Percentiles rank a stretch among this genome's conserved stretches.
Evolutionary conservation across 2,797 vertebrate species (phyloP).

Genomic region (Ceryle rudis): DNA sequence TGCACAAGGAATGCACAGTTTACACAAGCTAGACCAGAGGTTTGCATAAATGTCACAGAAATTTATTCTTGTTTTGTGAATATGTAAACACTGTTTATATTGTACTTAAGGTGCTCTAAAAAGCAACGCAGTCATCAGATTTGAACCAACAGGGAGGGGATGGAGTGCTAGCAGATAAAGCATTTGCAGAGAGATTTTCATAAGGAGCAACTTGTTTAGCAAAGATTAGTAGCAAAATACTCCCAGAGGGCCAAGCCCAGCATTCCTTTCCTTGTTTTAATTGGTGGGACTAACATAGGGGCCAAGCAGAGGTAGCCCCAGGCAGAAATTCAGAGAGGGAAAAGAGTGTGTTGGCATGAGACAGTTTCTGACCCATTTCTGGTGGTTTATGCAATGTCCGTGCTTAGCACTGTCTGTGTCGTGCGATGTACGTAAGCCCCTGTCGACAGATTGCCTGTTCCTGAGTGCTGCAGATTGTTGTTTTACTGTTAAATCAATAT

Average conservation of each 20-base stretch:
- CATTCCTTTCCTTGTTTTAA: not conserved
- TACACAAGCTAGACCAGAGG: not conserved
- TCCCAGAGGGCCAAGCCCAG: not conserved
- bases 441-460: slow-evolving; percentile 36
- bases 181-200: not conserved
- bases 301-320: not conserved
- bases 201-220: not conserved
- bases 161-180: not conserved
- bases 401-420: slow-evolving; percentile 27
- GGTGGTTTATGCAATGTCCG: not conserved
- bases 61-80: not conserved
- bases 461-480: slow-evolving; percentile 51
- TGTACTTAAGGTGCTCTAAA: not conserved
- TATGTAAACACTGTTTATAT: not conserved
- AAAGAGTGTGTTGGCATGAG: not conserved
- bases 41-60: not conserved
- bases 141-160: not conserved
- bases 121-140: not conserved
- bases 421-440: not conserved
- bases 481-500: slow-evolving; percentile 23
- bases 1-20: not conserved
- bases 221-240: not conserved
- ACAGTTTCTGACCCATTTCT: not conserved
- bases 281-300: not conserved
- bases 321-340: not conserved